Conservation (phyloP, 2,888 invertebrate genomes). For the Tipula unca region DNA sequence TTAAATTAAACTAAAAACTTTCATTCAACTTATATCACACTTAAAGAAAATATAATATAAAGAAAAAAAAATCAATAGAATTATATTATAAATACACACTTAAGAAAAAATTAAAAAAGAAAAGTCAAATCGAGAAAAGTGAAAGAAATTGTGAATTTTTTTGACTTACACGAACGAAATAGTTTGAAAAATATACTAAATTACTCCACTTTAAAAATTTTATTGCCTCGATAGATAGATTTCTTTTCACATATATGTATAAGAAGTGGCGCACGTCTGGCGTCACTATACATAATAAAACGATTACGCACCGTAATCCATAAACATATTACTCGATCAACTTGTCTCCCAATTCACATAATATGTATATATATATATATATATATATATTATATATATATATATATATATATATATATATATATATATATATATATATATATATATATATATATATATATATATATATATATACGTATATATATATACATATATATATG, state of each 20-base stretch:
- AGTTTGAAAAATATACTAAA: neutral
- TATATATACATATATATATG: no score
- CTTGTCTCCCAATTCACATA: neutral
- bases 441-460: no score
- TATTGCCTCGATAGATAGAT: neutral
- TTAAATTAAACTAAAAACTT: neutral
- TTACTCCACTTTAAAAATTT: neutral
- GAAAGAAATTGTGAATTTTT: neutral
- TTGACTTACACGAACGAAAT: neutral
- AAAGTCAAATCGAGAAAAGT: neutral
- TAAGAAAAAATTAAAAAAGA: neutral
- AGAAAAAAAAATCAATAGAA: neutral
- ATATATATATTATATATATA: no score
- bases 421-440: no score
- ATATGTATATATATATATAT: no score
- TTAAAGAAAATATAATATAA: neutral
- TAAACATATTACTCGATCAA: neutral
- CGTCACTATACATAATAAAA: neutral
- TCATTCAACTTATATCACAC: neutral
- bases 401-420: no score
- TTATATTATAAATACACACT: neutral
- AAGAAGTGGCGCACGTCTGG: neutral
- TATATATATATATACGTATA: no score
- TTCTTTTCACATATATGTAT: neutral
- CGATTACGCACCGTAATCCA: neutral